Percentiles rank a stretch among this genome's conserved stretches.
phyloP scores from a whole-genome alignment of 2,797 vertebrate species.

The Valencia hispanica region DNA sequence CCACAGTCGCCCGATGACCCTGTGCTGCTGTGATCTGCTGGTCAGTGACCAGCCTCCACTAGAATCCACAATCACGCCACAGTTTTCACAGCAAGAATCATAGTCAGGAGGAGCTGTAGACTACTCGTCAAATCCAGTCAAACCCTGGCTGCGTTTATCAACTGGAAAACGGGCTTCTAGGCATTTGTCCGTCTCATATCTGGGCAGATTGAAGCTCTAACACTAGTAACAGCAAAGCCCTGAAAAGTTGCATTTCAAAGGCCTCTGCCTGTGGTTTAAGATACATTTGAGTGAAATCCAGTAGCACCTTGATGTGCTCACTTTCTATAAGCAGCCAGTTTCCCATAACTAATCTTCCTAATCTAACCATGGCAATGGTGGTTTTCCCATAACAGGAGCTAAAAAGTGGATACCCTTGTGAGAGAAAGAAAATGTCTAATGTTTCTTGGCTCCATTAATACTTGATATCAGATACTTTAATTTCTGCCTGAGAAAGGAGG shows the following conservation, averaged over 20 bases:
- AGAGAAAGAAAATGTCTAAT: not conserved
- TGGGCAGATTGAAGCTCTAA: not conserved
- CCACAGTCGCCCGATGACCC: too few relatives aligned
- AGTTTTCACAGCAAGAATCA: slow-evolving; percentile 1
- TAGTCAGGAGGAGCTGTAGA: not conserved
- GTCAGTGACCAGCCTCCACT: not conserved
- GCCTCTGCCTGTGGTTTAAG: not conserved
- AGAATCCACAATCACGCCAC: not conserved
- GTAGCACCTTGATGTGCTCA: not conserved
- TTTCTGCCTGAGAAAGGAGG: not conserved
- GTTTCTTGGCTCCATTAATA: not conserved
- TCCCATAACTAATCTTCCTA: not conserved
- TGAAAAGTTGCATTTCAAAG: not conserved
- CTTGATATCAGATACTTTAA: not conserved
- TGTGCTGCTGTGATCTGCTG: not conserved
- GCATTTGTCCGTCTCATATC: slow-evolving; percentile 4
- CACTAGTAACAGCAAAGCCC: not conserved
- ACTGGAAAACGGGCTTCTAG: slow-evolving; percentile 1
- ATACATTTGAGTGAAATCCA: not conserved
- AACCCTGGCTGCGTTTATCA: not conserved
- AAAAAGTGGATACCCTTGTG: not conserved
- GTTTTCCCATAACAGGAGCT: slow-evolving; percentile 3
- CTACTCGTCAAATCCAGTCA: not conserved
- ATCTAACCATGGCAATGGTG: slow-evolving; percentile 1
- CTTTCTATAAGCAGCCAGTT: not conserved